Conservation (phyloP, 2,888 invertebrate species). For the Drosophila tanythrix region DNA sequence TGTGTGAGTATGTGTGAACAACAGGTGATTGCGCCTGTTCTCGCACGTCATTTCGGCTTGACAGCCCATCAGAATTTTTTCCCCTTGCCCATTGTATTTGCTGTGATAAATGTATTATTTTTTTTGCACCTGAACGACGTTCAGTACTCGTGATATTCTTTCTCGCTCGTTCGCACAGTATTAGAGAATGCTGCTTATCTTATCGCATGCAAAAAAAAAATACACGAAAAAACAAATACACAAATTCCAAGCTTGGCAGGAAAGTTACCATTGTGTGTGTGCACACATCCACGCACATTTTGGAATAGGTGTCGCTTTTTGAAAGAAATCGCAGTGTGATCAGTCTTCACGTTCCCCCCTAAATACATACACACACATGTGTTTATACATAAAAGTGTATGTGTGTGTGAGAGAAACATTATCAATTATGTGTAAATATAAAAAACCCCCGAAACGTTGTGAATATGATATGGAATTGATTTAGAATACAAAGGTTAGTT, state of each 20-base stretch:
- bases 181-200: slow-evolving; percentile 55
- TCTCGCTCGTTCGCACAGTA: slow-evolving; percentile 20
- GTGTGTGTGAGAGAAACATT: slow-evolving; percentile 10
- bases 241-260: slow-evolving; percentile 39
- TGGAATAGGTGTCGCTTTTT: slow-evolving; percentile 9
- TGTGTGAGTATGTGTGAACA: slow-evolving; percentile 23
- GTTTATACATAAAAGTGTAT: background rate
- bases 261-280: slow-evolving; percentile 23
- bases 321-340: slow-evolving; percentile 8
- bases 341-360: background rate
- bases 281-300: background rate
- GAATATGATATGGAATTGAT: slow-evolving; percentile 39
- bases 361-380: background rate
- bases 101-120: slow-evolving; percentile 55
- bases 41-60: slow-evolving; percentile 36
- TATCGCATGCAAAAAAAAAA: slow-evolving; percentile 56
- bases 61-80: slow-evolving; percentile 54
- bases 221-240: slow-evolving; percentile 6
- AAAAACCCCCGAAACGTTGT: slow-evolving; percentile 18
- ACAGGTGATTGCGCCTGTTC: slow-evolving; percentile 73
- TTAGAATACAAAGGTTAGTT: slow-evolving; percentile 29
- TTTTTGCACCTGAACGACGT: slow-evolving; percentile 57
- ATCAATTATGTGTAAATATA: slow-evolving; percentile 47
- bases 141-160: slow-evolving; percentile 12
- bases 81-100: slow-evolving; percentile 48